Conservation (phyloP, 1,140 invertebrate genomes). For the Apis laboriosa region DNA sequence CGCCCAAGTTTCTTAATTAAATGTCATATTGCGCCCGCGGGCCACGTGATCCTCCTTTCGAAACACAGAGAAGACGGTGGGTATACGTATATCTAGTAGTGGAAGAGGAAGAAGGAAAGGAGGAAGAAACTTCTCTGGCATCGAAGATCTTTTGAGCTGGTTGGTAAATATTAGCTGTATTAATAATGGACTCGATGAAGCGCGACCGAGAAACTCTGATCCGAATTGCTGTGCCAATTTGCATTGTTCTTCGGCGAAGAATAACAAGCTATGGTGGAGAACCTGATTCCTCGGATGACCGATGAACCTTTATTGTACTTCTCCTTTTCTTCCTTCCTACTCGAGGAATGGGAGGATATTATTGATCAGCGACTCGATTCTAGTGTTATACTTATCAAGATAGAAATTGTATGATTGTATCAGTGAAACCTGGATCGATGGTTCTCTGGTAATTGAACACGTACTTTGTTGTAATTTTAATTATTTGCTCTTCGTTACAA, state of each 20-base stretch:
- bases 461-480: background rate
- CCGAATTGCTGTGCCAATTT: slow-evolving; percentile 45
- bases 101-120: background rate
- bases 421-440: background rate
- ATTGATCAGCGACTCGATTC: background rate
- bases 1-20: slow-evolving; percentile 78
- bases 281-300: slow-evolving; percentile 21
- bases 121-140: background rate
- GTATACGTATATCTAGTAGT: no score
- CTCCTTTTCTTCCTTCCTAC: background rate
- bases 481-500: background rate
- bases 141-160: slow-evolving; percentile 35
- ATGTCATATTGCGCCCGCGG: slow-evolving; percentile 77
- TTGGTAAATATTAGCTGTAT: slow-evolving; percentile 46
- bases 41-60: slow-evolving; percentile 20
- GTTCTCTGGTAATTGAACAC: background rate
- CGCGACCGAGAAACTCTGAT: slow-evolving; percentile 20
- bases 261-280: slow-evolving; percentile 32
- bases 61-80: background rate
- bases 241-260: slow-evolving; percentile 41
- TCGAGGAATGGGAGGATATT: background rate
- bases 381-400: slow-evolving; percentile 3
- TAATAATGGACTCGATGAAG: slow-evolving; percentile 46
- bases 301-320: background rate
- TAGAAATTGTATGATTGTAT: background rate